phyloP scores from a whole-genome alignment of 2,797 vertebrate species.

The Rhinoraja longicauda region DNA sequence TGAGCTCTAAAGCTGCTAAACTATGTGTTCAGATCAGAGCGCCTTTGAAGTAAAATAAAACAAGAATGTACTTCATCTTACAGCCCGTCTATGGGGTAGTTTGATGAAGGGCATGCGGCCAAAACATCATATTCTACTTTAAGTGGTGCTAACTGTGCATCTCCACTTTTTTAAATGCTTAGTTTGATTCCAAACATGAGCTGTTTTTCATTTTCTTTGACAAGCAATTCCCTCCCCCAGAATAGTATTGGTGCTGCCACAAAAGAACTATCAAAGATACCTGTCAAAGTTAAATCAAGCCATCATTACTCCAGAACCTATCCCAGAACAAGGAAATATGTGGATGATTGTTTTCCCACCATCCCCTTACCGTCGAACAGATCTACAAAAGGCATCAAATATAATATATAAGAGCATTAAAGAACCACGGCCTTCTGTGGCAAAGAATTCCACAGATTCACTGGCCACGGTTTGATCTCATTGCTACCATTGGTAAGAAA shows the following conservation, averaged over 20 bases:
- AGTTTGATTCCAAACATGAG: neutral
- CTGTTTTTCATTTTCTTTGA: neutral
- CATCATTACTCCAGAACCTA: neutral
- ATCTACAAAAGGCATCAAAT: too few species aligned
- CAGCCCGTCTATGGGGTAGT: neutral
- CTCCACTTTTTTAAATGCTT: too few species aligned
- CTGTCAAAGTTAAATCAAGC: neutral
- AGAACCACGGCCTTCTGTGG: too few species aligned
- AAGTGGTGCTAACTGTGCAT: neutral
- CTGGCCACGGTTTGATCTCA: too few species aligned
- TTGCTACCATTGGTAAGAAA: too few species aligned
- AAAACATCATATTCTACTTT: conserved; percentile 1
- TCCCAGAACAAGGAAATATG: neutral
- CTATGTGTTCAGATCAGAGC: neutral
- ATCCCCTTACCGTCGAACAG: too few species aligned
- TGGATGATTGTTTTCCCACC: too few species aligned
- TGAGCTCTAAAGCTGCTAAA: neutral
- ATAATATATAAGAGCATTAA: too few species aligned
- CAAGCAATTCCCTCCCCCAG: neutral
- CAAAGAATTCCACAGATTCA: too few species aligned
- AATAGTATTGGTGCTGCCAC: neutral
- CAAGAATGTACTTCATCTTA: neutral
- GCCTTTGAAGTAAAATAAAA: neutral
- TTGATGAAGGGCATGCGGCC: neutral
- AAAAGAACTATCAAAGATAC: neutral